Conservation (phyloP, 2,797 vertebrate species). For the Limnodromus scolopaceus region DNA sequence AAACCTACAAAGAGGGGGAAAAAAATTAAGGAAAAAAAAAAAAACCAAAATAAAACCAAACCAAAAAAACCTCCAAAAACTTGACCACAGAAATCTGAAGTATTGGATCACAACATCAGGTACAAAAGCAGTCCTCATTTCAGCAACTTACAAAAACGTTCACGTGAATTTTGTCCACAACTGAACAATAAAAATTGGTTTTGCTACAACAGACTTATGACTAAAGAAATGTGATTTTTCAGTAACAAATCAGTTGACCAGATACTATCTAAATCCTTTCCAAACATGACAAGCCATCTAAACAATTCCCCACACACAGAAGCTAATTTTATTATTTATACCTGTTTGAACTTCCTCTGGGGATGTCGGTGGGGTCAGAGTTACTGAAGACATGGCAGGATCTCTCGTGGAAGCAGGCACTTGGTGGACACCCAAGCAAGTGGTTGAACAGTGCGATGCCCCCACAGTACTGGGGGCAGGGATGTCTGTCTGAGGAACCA, state of each 20-base stretch:
- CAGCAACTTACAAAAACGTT: not conserved
- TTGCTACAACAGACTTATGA: not conserved
- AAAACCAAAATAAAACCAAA: too few species aligned
- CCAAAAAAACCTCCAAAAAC: too few species aligned
- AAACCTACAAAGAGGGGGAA: not conserved
- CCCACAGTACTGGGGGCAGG: conserved; percentile 87
- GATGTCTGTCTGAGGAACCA: conserved; percentile 97
- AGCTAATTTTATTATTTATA: conserved; percentile 59
- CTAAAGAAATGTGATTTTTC: not conserved
- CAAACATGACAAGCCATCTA: not conserved
- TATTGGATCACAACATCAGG: not conserved
- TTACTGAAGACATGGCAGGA: conserved; percentile 97
- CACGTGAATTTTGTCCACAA: not conserved
- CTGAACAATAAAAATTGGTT: not conserved
- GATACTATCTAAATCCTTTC: not conserved
- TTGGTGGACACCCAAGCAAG: conserved; percentile 93
- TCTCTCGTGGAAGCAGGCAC: conserved; percentile 96
- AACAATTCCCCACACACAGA: rapidly evolving
- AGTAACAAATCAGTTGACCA: not conserved
- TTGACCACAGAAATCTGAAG: not conserved
- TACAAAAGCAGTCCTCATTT: not conserved
- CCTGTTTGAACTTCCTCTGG: conserved; percentile 97
- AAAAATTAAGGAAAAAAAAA: not conserved
- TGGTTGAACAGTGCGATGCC: conserved; percentile 89
- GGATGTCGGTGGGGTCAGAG: conserved; percentile 97